phyloP scores from a whole-genome alignment of 1,140 invertebrate genomes.

The Hydropsyche tenuis region DNA sequence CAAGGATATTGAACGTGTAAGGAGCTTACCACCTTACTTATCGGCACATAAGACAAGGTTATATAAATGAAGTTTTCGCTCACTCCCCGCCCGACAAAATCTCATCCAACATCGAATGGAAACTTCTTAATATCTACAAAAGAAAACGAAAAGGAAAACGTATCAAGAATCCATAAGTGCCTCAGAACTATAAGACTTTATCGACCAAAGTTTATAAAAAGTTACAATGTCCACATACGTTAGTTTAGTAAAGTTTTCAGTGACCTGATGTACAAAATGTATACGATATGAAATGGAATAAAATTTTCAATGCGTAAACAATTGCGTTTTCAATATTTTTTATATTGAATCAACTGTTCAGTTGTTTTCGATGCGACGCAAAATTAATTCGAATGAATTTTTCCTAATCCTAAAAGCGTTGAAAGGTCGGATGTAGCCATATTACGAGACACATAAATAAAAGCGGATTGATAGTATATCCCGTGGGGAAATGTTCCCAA shows the following conservation, averaged over 20 bases:
- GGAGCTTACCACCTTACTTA: conserved; percentile 27
- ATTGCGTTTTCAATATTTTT: no score
- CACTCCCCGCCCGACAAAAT: conserved; percentile 1
- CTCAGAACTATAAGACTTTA: conserved; percentile 38
- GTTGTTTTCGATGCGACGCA: no score
- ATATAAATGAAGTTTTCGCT: conserved; percentile 31
- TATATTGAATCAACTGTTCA: no score
- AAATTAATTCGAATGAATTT: no score
- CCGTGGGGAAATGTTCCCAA: conserved; percentile 3
- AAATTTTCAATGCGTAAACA: background rate
- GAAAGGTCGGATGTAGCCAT: background rate
- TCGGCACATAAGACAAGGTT: conserved; percentile 24
- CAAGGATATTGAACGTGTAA: conserved; percentile 17
- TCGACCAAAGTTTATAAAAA: conserved; percentile 42
- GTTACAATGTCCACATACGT: conserved; percentile 43
- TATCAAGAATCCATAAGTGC: conserved; percentile 43
- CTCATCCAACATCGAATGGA: conserved; percentile 25
- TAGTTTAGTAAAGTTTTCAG: conserved; percentile 28
- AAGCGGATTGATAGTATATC: conserved; percentile 17
- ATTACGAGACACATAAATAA: conserved; percentile 5
- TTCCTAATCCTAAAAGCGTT: background rate
- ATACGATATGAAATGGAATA: background rate
- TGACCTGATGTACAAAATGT: conserved; percentile 1
- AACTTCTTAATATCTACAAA: conserved; percentile 41
- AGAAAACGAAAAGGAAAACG: conserved; percentile 35